Base-by-base conservation (phyloP, 1,140 invertebrate species). In the Drosophila azteca region DNA sequence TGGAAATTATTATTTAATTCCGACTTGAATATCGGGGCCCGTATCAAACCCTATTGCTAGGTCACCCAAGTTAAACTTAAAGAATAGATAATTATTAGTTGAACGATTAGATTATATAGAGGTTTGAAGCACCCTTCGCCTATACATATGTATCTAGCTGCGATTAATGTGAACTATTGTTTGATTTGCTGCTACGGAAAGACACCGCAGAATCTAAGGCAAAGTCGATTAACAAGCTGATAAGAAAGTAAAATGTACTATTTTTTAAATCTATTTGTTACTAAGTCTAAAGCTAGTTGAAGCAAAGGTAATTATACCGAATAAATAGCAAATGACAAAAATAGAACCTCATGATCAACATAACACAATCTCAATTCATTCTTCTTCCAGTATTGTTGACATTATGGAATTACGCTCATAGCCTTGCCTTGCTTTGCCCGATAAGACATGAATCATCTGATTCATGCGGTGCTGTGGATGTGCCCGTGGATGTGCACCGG, bases 1-100 rank as follows among this genome's bases (percentile, higher is more conserved):
- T 11, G 8, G 9, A 35, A 11, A 17, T 44, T 69, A 69, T 69
- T 69, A 69, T 69, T 51, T 49, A 69, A 69, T 50, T 69, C 49
- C 57, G 3, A 9, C 31, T 11, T 35, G 3, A 35, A 35, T 35
- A 11, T 35, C 29, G 9, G 31, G 3, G 3, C 31, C 11, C 31
- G 11, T 11, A 35, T 35, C 31, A 35, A 35, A 35, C 31, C 31
- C 3, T 9, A 3, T 11, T 35, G 31, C 31, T 9, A 8, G 31
- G 31, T 35, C 8, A 9, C 31, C 9, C 9, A 35, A 11, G 31
- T 35, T 35, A 11, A 35, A 35, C 31, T 35, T 35, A 35, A 35
- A 35, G 3, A 11, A 35, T 9, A 9, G 31, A 9, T 9, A 35
- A 35, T 11, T 35, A 35, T 35, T 35, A 35, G 8, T 35, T 35